These are phyloP conservation scores for Nomada hirtipes DNA, from an alignment of 2,888 invertebrate genomes.

Conservation along the genomic window DNA sequence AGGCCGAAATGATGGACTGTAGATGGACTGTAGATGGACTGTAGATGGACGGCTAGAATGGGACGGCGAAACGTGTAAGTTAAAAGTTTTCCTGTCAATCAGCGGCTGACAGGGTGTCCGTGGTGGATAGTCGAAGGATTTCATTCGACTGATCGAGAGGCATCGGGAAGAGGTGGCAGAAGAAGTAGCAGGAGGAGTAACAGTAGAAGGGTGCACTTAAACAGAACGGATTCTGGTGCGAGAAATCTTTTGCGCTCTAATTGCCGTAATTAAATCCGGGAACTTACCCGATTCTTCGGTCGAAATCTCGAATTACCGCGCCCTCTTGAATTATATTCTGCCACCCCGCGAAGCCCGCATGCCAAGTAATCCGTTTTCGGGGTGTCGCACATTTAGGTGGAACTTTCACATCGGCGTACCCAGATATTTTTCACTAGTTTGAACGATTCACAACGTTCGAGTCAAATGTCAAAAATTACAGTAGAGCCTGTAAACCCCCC, in stretches of 20 bases:
- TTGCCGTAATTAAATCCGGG: conserved; percentile 80
- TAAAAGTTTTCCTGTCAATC: conserved; percentile 80
- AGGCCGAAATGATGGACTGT: conserved; percentile 10
- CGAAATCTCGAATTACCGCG: conserved; percentile 63
- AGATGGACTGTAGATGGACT: conserved; percentile 11
- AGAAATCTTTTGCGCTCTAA: conserved; percentile 79
- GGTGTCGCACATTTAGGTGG: conserved; percentile 55
- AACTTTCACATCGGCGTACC: conserved; percentile 13
- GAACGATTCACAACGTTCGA: background rate
- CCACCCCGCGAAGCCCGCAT: conserved; percentile 38
- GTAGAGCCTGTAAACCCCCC: background rate
- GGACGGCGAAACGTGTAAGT: conserved; percentile 17
- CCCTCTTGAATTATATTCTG: conserved; percentile 64
- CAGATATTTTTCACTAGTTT: background rate
- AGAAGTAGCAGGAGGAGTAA: conserved; percentile 6
- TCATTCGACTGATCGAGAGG: conserved; percentile 76
- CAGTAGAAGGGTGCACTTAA: conserved; percentile 27
- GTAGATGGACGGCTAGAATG: conserved; percentile 2
- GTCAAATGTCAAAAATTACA: background rate
- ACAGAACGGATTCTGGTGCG: conserved; percentile 53
- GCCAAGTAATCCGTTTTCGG: conserved; percentile 45
- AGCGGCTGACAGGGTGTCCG: conserved; percentile 67
- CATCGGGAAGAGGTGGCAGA: conserved; percentile 53
- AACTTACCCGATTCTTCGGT: conserved; percentile 78
- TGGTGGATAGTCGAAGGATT: conserved; percentile 74